These are phyloP conservation scores for Drosophila albomicans DNA, from an alignment of 1,140 invertebrate genomes.

Conservation along the genomic window DNA sequence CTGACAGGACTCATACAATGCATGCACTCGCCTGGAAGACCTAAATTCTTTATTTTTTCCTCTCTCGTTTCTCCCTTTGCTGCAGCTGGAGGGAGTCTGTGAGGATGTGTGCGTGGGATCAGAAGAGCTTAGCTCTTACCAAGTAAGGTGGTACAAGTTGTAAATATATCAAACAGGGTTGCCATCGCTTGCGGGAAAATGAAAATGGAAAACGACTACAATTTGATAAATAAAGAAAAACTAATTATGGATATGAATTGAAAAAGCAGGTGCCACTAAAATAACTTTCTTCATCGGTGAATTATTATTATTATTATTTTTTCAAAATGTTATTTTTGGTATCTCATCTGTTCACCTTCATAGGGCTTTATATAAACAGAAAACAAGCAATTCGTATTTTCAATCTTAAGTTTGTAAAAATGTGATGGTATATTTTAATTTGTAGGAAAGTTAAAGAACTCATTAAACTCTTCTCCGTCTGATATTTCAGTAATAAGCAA, in stretches of 20 bases:
- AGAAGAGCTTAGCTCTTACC: slow-evolving; percentile 72
- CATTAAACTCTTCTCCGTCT: not conserved
- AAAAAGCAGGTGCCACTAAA: too few species aligned
- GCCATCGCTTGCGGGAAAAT: not conserved
- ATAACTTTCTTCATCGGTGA: too few species aligned
- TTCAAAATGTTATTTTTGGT: too few species aligned
- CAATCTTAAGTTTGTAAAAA: too few species aligned
- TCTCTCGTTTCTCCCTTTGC: slow-evolving; percentile 13
- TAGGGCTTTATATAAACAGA: too few species aligned
- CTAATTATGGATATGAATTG: not conserved
- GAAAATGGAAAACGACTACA: not conserved
- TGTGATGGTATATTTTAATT: too few species aligned
- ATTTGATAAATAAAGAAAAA: not conserved
- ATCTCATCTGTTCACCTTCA: too few species aligned
- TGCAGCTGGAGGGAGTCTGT: slow-evolving; percentile 18
- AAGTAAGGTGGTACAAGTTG: slow-evolving; percentile 28
- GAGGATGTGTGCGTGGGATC: slow-evolving; percentile 46
- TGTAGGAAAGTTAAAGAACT: too few species aligned
- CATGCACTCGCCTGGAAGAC: slow-evolving; percentile 59
- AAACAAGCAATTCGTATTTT: too few species aligned
- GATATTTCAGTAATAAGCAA: not conserved
- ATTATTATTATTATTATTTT: too few species aligned
- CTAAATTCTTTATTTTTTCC: slow-evolving; percentile 45
- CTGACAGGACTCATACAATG: slow-evolving; percentile 48
- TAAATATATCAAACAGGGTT: slow-evolving; percentile 13